Base-by-base conservation (phyloP, 2,113 vertebrate species). In the Alethe diademata region DNA sequence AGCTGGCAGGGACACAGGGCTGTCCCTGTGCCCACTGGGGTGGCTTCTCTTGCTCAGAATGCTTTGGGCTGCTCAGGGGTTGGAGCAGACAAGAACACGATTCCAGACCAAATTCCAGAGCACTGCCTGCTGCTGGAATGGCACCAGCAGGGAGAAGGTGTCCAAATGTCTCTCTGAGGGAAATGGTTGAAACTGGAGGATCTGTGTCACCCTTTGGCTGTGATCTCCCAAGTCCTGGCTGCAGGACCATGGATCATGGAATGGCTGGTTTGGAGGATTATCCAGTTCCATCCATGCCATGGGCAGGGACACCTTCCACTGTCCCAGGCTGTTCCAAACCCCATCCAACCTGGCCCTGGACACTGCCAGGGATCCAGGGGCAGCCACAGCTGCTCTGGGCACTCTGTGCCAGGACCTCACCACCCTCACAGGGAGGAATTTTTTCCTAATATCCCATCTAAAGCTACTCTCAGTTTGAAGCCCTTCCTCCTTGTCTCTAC, bases 281-380 rank as follows among this genome's bases (percentile, higher is more conserved):
- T 35, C 38, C n/a, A 19, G 6, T 40, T 0, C 11, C 23, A n/a
- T 8, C 23, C 50, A 6, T 57, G 58, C 66, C 66, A 17, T 11
- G 23, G 43, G 28, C 45, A 81, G 69, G 38, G 38, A 47, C 69
- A 40, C 16, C n/a, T 82, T 2, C 53, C 45, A 47, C 16, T 2
- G 0, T 1, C 15, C 69, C 61, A 47, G 24, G 13, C 0, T 38
- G 53, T 17, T 53, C 47, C 24, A 31, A 74, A 6, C 9, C 29
- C 13, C 0, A 2, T 66, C 78, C 78, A 53, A 0, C 61, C n/a
- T 53, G 45, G 8, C 13, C 38, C 54, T 1, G 47, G 7, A 2
- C 38, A 61, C 16, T 60, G 0, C 53, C 61, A 81, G 28, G 36
- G 51, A 33, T 88, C 45, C 67, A 83, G 36, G 51, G 38, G 15